A percentile compares a stretch with the other conserved stretches of the same genome.
Conservation (phyloP, 2,888 invertebrate genomes). For the Diadromus collaris region DNA sequence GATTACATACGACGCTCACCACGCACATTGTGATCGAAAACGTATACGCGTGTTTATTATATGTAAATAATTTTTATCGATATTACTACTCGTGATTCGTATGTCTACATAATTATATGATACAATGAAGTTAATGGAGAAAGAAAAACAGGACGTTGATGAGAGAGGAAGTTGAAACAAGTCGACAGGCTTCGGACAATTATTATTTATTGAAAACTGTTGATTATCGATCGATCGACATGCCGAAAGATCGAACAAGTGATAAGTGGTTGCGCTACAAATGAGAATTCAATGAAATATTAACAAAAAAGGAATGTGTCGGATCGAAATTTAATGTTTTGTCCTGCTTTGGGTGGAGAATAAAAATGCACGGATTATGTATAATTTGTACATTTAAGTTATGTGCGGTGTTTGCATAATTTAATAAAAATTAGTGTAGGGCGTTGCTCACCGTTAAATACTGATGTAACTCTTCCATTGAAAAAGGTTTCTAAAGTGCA, state of each 20-base stretch:
- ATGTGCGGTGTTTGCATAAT: background rate
- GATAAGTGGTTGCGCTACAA: slow-evolving; percentile 41
- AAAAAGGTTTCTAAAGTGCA: background rate
- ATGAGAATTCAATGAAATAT: slow-evolving; percentile 33
- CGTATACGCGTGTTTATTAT: slow-evolving; percentile 78
- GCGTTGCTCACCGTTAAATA: background rate
- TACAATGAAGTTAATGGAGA: slow-evolving; percentile 11
- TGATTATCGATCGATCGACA: slow-evolving; percentile 47
- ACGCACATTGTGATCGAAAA: slow-evolving; percentile 78
- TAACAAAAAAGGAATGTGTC: slow-evolving; percentile 12
- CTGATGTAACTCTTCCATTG: background rate
- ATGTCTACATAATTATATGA: slow-evolving; percentile 59
- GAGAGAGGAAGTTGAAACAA: slow-evolving; percentile 19
- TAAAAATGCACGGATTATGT: slow-evolving; percentile 3
- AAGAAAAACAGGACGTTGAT: slow-evolving; percentile 11
- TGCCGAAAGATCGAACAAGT: slow-evolving; percentile 37
- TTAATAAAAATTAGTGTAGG: background rate
- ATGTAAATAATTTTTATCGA: slow-evolving; percentile 76
- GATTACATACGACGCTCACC: slow-evolving; percentile 57
- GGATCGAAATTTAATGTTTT: slow-evolving; percentile 22
- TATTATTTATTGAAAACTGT: slow-evolving; percentile 52
- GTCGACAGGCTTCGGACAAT: slow-evolving; percentile 41
- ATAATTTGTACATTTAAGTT: slow-evolving; percentile 2
- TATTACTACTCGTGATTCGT: slow-evolving; percentile 65
- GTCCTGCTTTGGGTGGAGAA: slow-evolving; percentile 26